Conservation (phyloP, 2,113 vertebrate species). For the Gymnorhina tibicen region DNA sequence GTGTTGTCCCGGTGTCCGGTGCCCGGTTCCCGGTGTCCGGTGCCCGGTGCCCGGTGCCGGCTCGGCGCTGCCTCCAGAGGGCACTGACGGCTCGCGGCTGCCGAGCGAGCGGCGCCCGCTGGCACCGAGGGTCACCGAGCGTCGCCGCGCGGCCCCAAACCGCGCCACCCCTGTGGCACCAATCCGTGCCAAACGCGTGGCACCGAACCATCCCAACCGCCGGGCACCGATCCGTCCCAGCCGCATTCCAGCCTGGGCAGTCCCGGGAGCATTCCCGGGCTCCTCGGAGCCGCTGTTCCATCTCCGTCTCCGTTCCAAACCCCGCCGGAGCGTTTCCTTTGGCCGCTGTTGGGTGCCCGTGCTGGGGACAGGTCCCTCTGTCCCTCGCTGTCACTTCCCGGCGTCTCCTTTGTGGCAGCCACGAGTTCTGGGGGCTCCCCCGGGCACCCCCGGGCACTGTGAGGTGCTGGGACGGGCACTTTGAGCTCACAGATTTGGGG, state of each 20-base stretch:
- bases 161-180: neutral
- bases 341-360: neutral
- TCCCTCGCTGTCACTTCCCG: neutral
- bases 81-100: neutral
- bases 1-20: neutral
- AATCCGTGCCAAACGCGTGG: neutral
- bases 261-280: accelerated
- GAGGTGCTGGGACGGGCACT: neutral
- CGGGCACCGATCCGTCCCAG: accelerated
- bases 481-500: neutral
- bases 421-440: neutral
- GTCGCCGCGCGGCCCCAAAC: accelerated
- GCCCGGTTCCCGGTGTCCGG: neutral
- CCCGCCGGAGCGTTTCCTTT: accelerated
- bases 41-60: neutral
- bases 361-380: neutral
- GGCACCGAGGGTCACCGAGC: neutral
- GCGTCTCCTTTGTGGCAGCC: neutral
- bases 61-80: conserved; percentile 26
- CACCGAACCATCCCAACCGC: neutral
- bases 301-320: accelerated
- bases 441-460: neutral
- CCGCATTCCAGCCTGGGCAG: accelerated
- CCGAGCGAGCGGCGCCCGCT: accelerated
- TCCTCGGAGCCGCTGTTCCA: accelerated